Base-by-base conservation (phyloP, 2,113 vertebrate genomes). In the Alosa alosa region DNA sequence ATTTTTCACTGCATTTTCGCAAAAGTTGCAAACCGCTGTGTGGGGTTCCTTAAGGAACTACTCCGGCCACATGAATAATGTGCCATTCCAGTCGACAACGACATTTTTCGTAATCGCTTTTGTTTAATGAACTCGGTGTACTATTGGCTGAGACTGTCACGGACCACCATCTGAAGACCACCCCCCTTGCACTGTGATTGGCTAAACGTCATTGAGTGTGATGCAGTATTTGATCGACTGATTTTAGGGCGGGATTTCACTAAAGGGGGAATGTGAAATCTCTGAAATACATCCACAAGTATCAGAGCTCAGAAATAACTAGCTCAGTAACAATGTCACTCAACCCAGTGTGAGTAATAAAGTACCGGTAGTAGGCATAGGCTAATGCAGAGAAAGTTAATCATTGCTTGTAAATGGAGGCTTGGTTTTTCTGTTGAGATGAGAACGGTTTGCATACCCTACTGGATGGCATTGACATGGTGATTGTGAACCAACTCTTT, bases 221-320 rank as follows among this genome's bases (percentile, higher is more conserved):
- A 93, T 93, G 91, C 86, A 87, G 92, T 94, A 94, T 92, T 94
- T 95, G 93, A 95, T 96, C 95, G 95, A 95, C 95, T 95, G 95
- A 96, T 95, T 95, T 95, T 89, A 60, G 91, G 94, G 95, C 94
- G 95, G 93, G 78, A 91, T 88, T 88, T 17, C 17, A 86, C 84
- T 94, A 94, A 95, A 94, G 90, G 92, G 87, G 85, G 91, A 85
- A 78, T 36, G 72, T 17, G 10, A 78, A 78, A 78, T 78, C 31
- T 13, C 72, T 78, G 31, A 31, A 39, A 11, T 9, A 13, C 47
- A 9, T 11, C 9, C 47, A 49, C 6, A 49, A 13, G 47, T 13
- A 49, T 13, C 47, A 49, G 47, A 47, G 46, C 46, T 47, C 6
- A 5, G 10, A 11, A 47, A 47, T 7, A 49, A 49, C 47, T 49